Percentiles rank a stretch among this genome's conserved stretches.
These are phyloP conservation scores for Patella ulyssiponensis DNA, from an alignment of 2,888 invertebrate genomes.

Conservation along the genomic window DNA sequence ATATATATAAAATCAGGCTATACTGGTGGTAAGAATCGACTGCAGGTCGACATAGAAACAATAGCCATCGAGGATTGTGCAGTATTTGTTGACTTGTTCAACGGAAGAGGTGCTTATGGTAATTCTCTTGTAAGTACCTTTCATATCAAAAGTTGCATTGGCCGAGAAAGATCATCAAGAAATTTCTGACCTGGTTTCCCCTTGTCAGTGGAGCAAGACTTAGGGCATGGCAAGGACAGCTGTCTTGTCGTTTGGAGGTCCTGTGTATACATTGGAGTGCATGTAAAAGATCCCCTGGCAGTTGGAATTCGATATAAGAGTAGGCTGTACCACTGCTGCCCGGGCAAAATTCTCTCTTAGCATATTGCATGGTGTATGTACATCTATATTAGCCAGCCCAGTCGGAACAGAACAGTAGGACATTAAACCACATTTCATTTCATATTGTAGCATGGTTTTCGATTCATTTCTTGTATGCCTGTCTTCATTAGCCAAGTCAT, in stretches of 20 bases:
- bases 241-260: too few species aligned
- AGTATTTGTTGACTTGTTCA: slow-evolving; percentile 49
- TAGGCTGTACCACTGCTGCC: neutral
- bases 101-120: slow-evolving; percentile 46
- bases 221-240: too few species aligned
- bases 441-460: too few species aligned
- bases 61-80: slow-evolving; percentile 54
- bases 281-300: too few species aligned
- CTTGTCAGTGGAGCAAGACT: too few species aligned
- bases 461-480: too few species aligned
- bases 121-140: slow-evolving; percentile 47
- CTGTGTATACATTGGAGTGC: too few species aligned
- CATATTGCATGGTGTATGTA: neutral
- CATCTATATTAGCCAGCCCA: neutral
- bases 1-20: slow-evolving; percentile 51
- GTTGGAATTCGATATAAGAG: too few species aligned
- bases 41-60: slow-evolving; percentile 53
- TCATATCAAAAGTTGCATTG: neutral
- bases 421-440: neutral
- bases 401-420: neutral
- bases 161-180: neutral
- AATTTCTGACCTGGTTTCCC: too few species aligned
- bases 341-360: neutral
- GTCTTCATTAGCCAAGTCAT: neutral
- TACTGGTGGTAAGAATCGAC: slow-evolving; percentile 47